A percentile compares a stretch with the other conserved stretches of the same genome.
Evolutionary conservation across 2,797 vertebrate genomes (phyloP).

Genomic region (Clarias pachynema): DNA sequence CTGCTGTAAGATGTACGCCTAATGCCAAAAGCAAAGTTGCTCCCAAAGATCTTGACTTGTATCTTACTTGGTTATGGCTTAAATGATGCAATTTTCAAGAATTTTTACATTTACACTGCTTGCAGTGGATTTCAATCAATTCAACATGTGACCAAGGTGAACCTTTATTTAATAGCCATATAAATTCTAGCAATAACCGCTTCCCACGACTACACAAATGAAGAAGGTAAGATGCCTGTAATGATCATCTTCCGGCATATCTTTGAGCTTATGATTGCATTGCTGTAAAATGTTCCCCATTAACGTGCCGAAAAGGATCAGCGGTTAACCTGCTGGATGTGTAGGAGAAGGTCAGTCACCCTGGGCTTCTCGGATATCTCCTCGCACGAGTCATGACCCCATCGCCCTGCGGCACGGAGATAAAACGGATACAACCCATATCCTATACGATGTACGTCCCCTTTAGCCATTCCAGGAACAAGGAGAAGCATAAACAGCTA

Average conservation of each 20-base stretch:
- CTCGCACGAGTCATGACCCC: conserved; percentile 38
- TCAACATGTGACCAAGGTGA: not conserved
- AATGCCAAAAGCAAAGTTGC: conserved; percentile 15
- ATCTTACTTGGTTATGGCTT: not conserved
- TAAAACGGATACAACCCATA: conserved; percentile 24
- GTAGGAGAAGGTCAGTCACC: conserved; percentile 29
- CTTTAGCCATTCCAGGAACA: conserved; percentile 8
- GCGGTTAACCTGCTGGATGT: conserved; percentile 15
- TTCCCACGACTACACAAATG: not conserved
- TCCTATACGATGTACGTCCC: not conserved
- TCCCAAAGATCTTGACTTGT: conserved; percentile 15
- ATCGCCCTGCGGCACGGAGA: conserved; percentile 25
- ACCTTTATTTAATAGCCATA: conserved; percentile 15
- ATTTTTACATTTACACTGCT: not conserved
- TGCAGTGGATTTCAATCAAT: not conserved
- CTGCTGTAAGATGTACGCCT: conserved; percentile 3
- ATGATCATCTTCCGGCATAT: not conserved
- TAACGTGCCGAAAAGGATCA: conserved; percentile 33
- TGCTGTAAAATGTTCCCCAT: conserved; percentile 33
- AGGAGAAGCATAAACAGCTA: conserved; percentile 23
- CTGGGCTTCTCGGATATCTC: conserved; percentile 16
- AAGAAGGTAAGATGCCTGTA: not conserved
- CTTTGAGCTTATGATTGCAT: conserved; percentile 26
- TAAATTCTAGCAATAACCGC: conserved; percentile 2
- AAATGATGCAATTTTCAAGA: conserved; percentile 16